Evolutionary conservation across 2,888 invertebrate species (phyloP), one percentile per base, ranked within the genome.

Genomic region (Eristalinus aeneus): DNA sequence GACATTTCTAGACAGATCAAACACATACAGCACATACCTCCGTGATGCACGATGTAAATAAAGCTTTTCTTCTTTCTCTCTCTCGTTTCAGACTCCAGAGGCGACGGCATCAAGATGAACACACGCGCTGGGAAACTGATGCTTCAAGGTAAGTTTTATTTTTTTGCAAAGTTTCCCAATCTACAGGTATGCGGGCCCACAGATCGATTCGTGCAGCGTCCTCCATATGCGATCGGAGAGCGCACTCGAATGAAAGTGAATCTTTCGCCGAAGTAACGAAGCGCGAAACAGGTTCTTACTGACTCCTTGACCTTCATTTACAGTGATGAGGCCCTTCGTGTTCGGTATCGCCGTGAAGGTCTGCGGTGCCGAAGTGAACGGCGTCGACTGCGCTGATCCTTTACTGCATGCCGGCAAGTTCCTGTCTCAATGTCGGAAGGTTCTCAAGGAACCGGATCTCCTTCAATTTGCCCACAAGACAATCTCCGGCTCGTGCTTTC

Each of bases 131-230:
- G 61, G 60, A 85, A 73, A 81, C 53, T 69, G 36, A 73, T 73
- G 53, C 20, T 81, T n/a, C 69, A 85, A 65, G 85, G 85, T 85
- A 72, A 69, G 85, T 69, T 27, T 27, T 27, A 27, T 27, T 69
- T 74, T 10, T 10, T 11, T 12, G 10, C 32, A 10, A 20, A 34
- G 16, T 56, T 36, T 11, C 11, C 58, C 34, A 39, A 56, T n/a
- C 36, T n/a, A 36, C 16, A 69, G n/a, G n/a, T n/a, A n/a, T n/a
- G n/a, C n/a, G n/a, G n/a, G 54, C 20, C 11, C 27, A 8, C 56
- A 46, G 22, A 65, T 31, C 27, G 20, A 20, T 65, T 3, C 5
- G 27, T 27, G 23, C 23, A 11, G 56, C 5, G 22, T 56, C 56
- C 56, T 71, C 36, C 65, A 68, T 67, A 61, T 36, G 27, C 27